Base-by-base conservation (phyloP, 1,140 invertebrate genomes). In the Branchinecta lynchi region DNA sequence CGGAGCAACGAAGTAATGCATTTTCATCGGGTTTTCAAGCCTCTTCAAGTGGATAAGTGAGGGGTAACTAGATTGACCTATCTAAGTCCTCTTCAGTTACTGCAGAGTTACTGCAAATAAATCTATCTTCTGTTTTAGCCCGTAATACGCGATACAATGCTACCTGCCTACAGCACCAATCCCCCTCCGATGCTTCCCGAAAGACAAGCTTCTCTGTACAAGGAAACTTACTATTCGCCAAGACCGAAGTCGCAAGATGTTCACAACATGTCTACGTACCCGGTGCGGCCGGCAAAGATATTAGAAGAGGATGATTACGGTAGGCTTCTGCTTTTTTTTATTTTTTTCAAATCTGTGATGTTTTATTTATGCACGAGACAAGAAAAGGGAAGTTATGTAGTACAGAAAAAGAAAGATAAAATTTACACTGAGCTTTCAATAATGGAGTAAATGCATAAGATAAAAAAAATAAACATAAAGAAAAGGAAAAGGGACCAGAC, bases 161-260 rank as follows among this genome's bases (percentile, higher is more conserved):
- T 60, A 15, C 51, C 51, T 60, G 51, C 12, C 17, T 60, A 60
- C 51, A 60, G 51, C 51, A 60, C 51, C 17, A 60, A 60, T 60
- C 51, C 51, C 51, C 51, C 51, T 15, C 12, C 51, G 6, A 6
- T 60, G 32, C 32, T 32, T 60, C 51, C 17, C 12, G 51, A 60
- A 60, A 60, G 51, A 60, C 51, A 12, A 60, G 17, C 2, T 60
- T 20, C 12, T 60, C 17, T 60, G 51, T 60, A 60, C 17, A 20
- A 60, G 6, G 17, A 60, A 6, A 60, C 17, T 12, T 15, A 60
- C 12, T 20, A 60, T 6, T 20, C 51, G 17, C 6, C 51, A 20
- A 60, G 17, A 3, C 12, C 17, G 3, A 12, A 60, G 51, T 60
- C 51, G 12, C 12, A 20, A 60, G 51, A 60, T 6, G 2, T 60